Evolutionary conservation across 1,140 invertebrate species (phyloP).

Genomic region (Pogonognathellus flavescens): DNA sequence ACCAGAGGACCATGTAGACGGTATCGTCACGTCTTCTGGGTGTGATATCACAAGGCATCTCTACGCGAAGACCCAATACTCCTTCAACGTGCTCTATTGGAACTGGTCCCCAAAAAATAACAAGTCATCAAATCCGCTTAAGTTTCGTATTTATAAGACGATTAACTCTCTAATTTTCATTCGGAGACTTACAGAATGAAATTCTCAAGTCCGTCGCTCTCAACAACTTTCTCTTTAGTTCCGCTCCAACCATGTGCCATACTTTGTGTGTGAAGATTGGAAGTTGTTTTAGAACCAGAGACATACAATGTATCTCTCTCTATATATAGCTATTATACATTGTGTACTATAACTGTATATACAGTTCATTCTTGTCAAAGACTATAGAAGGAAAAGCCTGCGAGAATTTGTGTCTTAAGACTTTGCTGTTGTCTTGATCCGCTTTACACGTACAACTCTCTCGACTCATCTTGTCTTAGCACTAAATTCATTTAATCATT

Average conservation of each 20-base stretch:
- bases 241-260: not conserved
- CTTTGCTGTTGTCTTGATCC: constrained; percentile 23
- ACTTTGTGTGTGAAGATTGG: not conserved
- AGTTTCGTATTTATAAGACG: constrained; percentile 32
- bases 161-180: constrained; percentile 52
- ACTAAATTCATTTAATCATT: constrained; percentile 34
- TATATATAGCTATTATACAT: no score
- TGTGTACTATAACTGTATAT: no score
- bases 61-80: constrained; percentile 82
- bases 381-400: constrained; percentile 18
- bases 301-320: no score
- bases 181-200: not conserved
- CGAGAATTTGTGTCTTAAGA: constrained; percentile 13
- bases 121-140: constrained; percentile 60
- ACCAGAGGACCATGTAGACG: constrained; percentile 85
- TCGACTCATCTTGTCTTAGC: constrained; percentile 32
- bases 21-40: constrained; percentile 82
- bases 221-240: no score
- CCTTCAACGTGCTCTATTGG: constrained; percentile 84
- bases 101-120: constrained; percentile 75
- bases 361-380: not conserved
- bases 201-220: not conserved
- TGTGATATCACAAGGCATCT: constrained; percentile 86
- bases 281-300: no score
- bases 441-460: constrained; percentile 22